Evolutionary conservation across 1,140 invertebrate genomes (phyloP).

Genomic region (Drosophila dunni): DNA sequence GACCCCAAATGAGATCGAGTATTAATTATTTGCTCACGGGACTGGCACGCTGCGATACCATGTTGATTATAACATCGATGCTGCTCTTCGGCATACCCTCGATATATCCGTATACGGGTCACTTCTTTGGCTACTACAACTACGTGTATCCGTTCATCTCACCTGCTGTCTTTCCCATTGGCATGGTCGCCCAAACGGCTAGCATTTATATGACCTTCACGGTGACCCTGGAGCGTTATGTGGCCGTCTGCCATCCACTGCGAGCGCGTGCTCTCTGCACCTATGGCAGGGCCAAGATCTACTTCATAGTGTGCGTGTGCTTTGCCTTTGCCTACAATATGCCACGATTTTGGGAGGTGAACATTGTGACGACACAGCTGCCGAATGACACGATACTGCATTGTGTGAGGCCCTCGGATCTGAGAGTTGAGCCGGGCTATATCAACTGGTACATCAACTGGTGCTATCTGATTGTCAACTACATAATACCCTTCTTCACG

Average conservation of each 20-base stretch:
- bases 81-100: constrained; percentile 94
- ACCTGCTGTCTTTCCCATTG: constrained; percentile 93
- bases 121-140: constrained; percentile 91
- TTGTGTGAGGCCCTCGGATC: constrained; percentile 88
- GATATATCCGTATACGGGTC: constrained; percentile 91
- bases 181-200: constrained; percentile 94
- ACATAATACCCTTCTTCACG: constrained; percentile 94
- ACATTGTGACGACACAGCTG: constrained; percentile 54
- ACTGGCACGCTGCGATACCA: constrained; percentile 95
- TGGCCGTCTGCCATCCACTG: constrained; percentile 97
- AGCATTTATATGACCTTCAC: constrained; percentile 97
- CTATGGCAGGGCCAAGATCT: constrained; percentile 93
- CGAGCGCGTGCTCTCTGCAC: constrained; percentile 95
- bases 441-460: constrained; percentile 95
- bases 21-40: constrained; percentile 97
- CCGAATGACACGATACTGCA: constrained; percentile 85
- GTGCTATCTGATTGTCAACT: constrained; percentile 96
- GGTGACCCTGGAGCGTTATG: constrained; percentile 97
- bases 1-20: constrained; percentile 96
- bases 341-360: constrained; percentile 90
- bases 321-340: constrained; percentile 95
- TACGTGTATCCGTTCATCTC: constrained; percentile 92
- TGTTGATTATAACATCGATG: constrained; percentile 94
- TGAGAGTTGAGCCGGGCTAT: constrained; percentile 91
- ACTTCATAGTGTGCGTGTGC: constrained; percentile 92